A percentile compares a stretch with the other conserved stretches of the same genome.
phyloP scores from a whole-genome alignment of 2,888 invertebrate genomes.

The Mesorhabditis sp. region DNA sequence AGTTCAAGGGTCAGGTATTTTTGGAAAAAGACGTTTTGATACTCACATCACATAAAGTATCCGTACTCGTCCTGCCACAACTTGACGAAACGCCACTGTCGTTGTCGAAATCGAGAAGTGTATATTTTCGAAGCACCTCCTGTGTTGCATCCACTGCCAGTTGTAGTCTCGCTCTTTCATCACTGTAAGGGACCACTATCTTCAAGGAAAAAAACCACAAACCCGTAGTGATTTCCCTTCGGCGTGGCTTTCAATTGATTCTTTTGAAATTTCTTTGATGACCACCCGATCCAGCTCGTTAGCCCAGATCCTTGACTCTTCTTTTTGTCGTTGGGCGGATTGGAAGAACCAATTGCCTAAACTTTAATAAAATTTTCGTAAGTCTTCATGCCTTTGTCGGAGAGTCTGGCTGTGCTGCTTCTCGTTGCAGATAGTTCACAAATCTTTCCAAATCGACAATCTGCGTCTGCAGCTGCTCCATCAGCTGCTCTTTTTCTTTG shows the following conservation, averaged over 20 bases:
- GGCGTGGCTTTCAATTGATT: slow-evolving; percentile 79
- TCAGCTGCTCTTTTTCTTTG: slow-evolving; percentile 91
- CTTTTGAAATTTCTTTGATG: slow-evolving; percentile 66
- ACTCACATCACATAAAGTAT: slow-evolving; percentile 28
- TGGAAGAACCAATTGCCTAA: background rate
- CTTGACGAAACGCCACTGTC: slow-evolving; percentile 17
- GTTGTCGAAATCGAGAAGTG: slow-evolving; percentile 48
- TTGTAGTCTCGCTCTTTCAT: slow-evolving; percentile 86
- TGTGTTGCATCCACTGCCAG: slow-evolving; percentile 72
- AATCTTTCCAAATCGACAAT: slow-evolving; percentile 94
- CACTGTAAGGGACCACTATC: slow-evolving; percentile 63
- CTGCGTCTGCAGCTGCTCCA: slow-evolving; percentile 89
- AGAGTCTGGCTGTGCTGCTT: background rate
- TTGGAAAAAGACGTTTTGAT: slow-evolving; percentile 8
- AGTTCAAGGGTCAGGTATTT: slow-evolving; percentile 1
- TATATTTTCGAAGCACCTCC: slow-evolving; percentile 62
- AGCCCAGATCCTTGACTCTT: background rate
- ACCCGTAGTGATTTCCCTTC: slow-evolving; percentile 89
- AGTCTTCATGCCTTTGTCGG: too few relatives aligned
- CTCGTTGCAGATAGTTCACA: slow-evolving; percentile 80
- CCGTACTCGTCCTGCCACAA: slow-evolving; percentile 21
- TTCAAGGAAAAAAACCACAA: slow-evolving; percentile 41
- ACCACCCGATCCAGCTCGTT: background rate
- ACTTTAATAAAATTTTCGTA: background rate
- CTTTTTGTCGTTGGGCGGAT: background rate